Evolutionary conservation across 2,888 invertebrate species (phyloP).

Genomic region (Ophion obscuratus): DNA sequence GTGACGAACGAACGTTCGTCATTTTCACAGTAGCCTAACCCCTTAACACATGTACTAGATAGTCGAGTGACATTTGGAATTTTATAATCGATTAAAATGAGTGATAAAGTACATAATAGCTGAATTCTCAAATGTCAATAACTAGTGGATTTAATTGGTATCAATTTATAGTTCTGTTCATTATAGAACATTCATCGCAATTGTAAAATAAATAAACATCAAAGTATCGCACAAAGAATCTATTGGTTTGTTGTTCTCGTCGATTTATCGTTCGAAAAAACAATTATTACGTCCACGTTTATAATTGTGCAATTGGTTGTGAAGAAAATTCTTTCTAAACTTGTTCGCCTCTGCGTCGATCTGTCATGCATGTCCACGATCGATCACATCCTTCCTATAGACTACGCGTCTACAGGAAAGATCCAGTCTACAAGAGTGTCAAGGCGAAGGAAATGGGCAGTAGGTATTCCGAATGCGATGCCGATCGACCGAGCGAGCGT

Average conservation of each 20-base stretch:
- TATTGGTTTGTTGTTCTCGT: background rate
- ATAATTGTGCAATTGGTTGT: conserved; percentile 18
- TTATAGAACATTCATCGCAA: background rate
- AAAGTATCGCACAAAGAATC: background rate
- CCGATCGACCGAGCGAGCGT: conserved; percentile 18
- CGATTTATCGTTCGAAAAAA: conserved; percentile 17
- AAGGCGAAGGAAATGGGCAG: conserved; percentile 2
- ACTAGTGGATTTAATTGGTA: background rate
- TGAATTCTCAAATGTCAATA: background rate
- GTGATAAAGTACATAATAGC: background rate
- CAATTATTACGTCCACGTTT: background rate
- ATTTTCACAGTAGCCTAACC: no score
- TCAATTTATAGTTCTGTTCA: conserved; percentile 7
- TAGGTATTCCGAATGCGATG: conserved; percentile 31
- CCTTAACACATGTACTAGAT: no score
- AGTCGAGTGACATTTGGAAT: no score
- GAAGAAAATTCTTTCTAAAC: conserved; percentile 14
- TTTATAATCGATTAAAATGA: background rate
- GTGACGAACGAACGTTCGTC: no score
- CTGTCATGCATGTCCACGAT: background rate
- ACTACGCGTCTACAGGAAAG: background rate
- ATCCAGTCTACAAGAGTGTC: background rate
- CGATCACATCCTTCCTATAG: conserved; percentile 22
- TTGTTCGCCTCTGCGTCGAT: conserved; percentile 24
- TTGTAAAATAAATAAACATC: background rate